Evolutionary conservation across 1,140 invertebrate genomes (phyloP), one percentile per base, ranked within the genome.

Genomic region (Chlorops oryzae): DNA sequence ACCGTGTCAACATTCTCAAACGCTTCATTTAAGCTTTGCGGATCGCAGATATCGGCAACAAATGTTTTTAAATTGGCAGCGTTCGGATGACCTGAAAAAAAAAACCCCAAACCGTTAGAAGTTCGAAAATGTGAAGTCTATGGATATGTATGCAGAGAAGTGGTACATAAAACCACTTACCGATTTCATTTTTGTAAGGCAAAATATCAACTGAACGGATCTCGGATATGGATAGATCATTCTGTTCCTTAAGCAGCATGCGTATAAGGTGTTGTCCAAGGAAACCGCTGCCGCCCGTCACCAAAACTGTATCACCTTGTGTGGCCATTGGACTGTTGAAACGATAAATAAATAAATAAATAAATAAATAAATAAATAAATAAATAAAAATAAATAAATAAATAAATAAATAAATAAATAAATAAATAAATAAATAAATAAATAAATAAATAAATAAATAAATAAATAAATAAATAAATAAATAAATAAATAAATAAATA

Each of bases 251-350:
- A 54, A 79, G 59, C 51, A 84, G 75, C 7, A 82, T 61, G 44
- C 77, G 73, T 9, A 86, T 73, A 15, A 85, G 66, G 63, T 84
- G 82, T 57, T 83, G 80, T 7, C 83, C 83, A 23, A 85, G 63
- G 63, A 84, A 86, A 7, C 83, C 83, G 52, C 77, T 78, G 9
- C 79, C 81, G 32, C 83, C 84, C 18, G 66, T 70, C 20, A 70
- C 61, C 22, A 70, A 62, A 42, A 69, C 52, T 21, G 69, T 58
- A 25, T 69, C 66, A 13, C 58, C 63, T 17, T 70, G 45, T 55
- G 38, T 23, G 50, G 47, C 41, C 25, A 17, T n/a, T n/a, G n/a
- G n/a, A n/a, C n/a, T n/a, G n/a, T n/a, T n/a, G n/a, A n/a, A n/a
- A n/a, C n/a, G n/a, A 43, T 27, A 25, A 43, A 4, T 18, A 9